These are phyloP conservation scores for Sarcophaga carnaria DNA, from an alignment of 2,888 invertebrate species.

Conservation along the genomic window DNA sequence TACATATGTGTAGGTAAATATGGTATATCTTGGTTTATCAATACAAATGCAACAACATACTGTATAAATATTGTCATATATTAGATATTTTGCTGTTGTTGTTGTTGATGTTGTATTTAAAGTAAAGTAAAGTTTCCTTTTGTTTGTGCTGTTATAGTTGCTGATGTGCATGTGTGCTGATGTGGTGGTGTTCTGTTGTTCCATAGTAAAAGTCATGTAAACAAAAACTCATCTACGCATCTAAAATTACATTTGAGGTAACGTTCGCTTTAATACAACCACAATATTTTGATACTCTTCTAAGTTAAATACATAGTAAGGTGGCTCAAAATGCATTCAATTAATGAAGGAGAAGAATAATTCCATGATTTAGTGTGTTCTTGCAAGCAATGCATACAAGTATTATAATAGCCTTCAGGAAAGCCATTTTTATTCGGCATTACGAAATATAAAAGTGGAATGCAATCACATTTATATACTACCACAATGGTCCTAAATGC, in stretches of 20 bases:
- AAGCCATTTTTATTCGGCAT: too few species aligned
- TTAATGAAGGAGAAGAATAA: background rate
- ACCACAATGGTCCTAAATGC: too few species aligned
- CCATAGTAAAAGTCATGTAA: background rate
- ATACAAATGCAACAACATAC: too few species aligned
- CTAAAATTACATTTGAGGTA: background rate
- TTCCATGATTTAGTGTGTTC: too few species aligned
- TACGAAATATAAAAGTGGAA: too few species aligned
- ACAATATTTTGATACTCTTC: background rate
- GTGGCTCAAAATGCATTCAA: background rate
- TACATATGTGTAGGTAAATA: too few species aligned
- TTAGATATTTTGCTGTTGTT: too few species aligned
- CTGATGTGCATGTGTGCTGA: background rate
- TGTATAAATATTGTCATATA: too few species aligned
- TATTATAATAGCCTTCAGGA: too few species aligned
- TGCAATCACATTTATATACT: too few species aligned
- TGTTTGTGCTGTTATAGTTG: background rate
- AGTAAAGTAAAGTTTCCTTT: slow-evolving; percentile 22
- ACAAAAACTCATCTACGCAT: background rate
- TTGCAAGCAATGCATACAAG: too few species aligned
- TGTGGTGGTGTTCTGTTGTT: background rate
- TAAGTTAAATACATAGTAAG: background rate
- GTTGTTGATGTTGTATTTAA: background rate
- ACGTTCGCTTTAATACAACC: background rate
- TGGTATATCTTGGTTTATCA: too few species aligned